Percentiles rank a stretch among this genome's conserved stretches.
Evolutionary conservation across 2,888 invertebrate genomes (phyloP).

Genomic region (Scelioninae gen. 1): DNA sequence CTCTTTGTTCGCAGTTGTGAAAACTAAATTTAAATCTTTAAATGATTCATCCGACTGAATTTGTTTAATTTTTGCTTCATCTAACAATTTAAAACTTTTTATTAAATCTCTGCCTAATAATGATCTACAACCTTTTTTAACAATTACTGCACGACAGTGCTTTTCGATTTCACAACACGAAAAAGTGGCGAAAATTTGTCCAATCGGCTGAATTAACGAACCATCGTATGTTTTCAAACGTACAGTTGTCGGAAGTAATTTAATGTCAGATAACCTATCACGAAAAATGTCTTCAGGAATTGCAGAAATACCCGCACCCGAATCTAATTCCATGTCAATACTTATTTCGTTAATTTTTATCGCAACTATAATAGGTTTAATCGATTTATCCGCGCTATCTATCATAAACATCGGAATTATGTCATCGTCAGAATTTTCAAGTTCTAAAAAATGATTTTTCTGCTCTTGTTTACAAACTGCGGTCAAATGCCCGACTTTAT

Average conservation of each 20-base stretch:
- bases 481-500: constrained; percentile 67
- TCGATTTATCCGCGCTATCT: neutral
- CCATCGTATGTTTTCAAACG: constrained; percentile 43
- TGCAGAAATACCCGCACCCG: constrained; percentile 72
- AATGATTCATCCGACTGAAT: neutral
- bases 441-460: constrained; percentile 28
- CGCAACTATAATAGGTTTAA: neutral
- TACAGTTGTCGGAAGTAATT: neutral
- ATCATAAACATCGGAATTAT: neutral
- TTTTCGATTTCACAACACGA: neutral
- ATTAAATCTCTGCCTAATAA: constrained; percentile 63
- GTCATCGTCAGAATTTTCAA: neutral
- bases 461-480: constrained; percentile 64
- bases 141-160: constrained; percentile 1
- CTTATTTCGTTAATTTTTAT: neutral
- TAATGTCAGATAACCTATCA: neutral
- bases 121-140: constrained; percentile 28
- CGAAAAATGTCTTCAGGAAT: constrained; percentile 25
- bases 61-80: neutral
- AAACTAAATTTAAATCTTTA: neutral
- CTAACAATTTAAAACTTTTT: neutral
- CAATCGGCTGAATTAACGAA: constrained; percentile 41
- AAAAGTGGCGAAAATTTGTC: constrained; percentile 31
- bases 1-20: neutral
- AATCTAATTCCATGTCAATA: constrained; percentile 70